Evolutionary conservation across 2,888 invertebrate genomes (phyloP).

Genomic region (Glyphotaelius pellucidus): DNA sequence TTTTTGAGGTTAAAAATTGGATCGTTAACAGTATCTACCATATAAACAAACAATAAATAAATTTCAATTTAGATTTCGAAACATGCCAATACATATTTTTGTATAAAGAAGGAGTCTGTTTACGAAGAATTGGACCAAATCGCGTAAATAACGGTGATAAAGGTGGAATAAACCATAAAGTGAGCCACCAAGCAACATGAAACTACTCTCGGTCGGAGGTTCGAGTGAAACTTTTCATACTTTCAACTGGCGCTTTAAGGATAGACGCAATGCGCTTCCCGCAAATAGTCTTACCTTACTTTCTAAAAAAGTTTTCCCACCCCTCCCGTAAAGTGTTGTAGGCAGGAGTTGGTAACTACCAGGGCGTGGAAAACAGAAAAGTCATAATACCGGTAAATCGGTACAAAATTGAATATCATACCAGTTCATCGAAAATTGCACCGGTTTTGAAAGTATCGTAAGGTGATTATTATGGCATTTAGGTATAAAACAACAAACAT

Average conservation of each 20-base stretch:
- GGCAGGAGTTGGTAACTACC: not conserved
- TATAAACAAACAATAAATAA: not conserved
- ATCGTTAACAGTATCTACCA: no score
- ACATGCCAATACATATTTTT: not conserved
- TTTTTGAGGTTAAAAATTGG: no score
- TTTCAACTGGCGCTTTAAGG: not conserved
- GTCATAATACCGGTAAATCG: not conserved
- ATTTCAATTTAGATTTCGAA: not conserved
- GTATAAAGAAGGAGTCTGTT: not conserved
- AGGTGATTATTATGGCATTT: not conserved
- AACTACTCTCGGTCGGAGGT: not conserved
- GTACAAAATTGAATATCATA: not conserved
- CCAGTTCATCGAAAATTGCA: not conserved
- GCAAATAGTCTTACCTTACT: conserved; percentile 37
- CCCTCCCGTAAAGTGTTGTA: conserved; percentile 12
- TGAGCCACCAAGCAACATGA: not conserved
- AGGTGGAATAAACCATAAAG: not conserved
- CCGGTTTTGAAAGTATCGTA: no score
- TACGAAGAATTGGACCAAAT: not conserved
- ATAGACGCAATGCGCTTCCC: conserved; percentile 57
- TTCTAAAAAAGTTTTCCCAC: conserved; percentile 39
- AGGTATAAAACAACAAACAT: not conserved
- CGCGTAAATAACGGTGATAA: not conserved
- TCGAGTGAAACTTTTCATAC: conserved; percentile 31
- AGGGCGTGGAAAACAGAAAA: not conserved